These are phyloP conservation scores for Hirtodrosophila alboralis DNA, from an alignment of 2,888 invertebrate genomes.

Conservation along the genomic window DNA sequence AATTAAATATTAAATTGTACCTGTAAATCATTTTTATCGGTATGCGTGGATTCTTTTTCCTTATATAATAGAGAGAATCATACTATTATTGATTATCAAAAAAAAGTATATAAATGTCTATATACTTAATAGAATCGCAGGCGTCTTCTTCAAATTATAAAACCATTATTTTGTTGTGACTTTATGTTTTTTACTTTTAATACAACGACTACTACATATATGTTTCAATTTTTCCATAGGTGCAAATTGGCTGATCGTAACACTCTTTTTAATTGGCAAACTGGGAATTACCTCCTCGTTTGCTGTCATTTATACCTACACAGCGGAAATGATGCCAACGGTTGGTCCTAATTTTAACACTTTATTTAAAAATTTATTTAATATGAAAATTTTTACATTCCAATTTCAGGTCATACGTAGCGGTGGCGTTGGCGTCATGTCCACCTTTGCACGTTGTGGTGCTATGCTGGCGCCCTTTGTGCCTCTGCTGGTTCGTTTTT, in stretches of 20 bases:
- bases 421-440: conserved; percentile 87
- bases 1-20: no score
- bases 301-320: conserved; percentile 87
- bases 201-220: background rate
- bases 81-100: no score
- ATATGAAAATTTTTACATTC: background rate
- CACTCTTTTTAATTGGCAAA: conserved; percentile 87
- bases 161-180: background rate
- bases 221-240: conserved; percentile 72
- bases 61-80: no score
- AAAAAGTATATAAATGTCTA: no score
- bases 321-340: conserved; percentile 84
- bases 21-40: no score
- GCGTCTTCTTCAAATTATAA: no score
- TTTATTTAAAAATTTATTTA: background rate
- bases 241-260: conserved; percentile 85
- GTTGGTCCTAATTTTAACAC: conserved; percentile 46
- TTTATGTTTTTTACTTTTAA: background rate
- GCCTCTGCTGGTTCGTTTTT: conserved; percentile 85
- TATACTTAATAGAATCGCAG: no score
- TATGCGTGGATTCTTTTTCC: no score
- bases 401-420: conserved; percentile 84
- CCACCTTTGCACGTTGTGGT: conserved; percentile 86
- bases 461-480: conserved; percentile 87
- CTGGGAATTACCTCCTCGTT: conserved; percentile 87